Conservation (phyloP, 2,888 invertebrate genomes). For the Agrochola lota region DNA sequence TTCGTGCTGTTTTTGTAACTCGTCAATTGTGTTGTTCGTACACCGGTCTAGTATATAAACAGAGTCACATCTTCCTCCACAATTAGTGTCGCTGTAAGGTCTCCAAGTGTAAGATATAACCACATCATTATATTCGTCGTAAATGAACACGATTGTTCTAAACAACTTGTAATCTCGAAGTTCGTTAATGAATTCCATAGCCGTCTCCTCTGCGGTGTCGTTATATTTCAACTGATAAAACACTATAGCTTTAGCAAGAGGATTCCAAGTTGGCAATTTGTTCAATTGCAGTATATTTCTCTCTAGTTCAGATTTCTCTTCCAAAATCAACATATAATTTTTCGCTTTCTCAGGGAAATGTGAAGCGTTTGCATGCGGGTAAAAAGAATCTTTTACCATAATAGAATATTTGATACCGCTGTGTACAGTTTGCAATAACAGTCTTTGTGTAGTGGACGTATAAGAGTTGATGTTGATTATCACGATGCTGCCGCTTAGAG, state of each 20-base stretch:
- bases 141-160: conserved; percentile 84
- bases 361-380: conserved; percentile 87
- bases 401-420: conserved; percentile 86
- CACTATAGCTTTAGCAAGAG: conserved; percentile 87
- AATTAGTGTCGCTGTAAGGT: conserved; percentile 85
- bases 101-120: conserved; percentile 86
- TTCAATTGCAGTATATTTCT: conserved; percentile 87
- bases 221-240: conserved; percentile 81
- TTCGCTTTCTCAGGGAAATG: conserved; percentile 90
- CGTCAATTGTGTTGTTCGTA: conserved; percentile 75
- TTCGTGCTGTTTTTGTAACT: conserved; percentile 78
- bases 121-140: conserved; percentile 76
- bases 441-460: conserved; percentile 81
- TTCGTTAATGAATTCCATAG: conserved; percentile 84
- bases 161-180: conserved; percentile 82
- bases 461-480: conserved; percentile 88
- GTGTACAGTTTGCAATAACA: conserved; percentile 86
- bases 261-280: conserved; percentile 89
- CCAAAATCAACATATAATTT: conserved; percentile 89
- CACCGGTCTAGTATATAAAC: conserved; percentile 86
- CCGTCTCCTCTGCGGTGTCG: conserved; percentile 76
- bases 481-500: conserved; percentile 88
- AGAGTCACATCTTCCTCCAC: conserved; percentile 83
- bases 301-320: conserved; percentile 85
- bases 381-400: conserved; percentile 89